phyloP scores from a whole-genome alignment of 2,113 vertebrate species.

The Sorex fumeus region DNA sequence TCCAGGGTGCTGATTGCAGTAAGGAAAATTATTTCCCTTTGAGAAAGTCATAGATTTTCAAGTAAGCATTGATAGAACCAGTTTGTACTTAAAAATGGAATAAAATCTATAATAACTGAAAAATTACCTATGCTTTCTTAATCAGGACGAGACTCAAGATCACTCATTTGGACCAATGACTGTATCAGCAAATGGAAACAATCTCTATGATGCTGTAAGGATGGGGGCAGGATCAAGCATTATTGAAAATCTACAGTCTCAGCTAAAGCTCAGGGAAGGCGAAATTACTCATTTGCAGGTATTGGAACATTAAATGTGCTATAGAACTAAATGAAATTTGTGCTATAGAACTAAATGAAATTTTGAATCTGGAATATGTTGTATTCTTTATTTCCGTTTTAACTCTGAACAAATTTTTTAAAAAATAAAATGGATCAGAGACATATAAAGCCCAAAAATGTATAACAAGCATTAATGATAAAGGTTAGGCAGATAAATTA shows the following conservation, averaged over 20 bases:
- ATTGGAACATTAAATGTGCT: conserved; percentile 63
- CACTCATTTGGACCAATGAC: conserved; percentile 92
- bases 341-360: conserved; percentile 25
- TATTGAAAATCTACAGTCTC: conserved; percentile 97
- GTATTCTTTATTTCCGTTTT: conserved; percentile 35
- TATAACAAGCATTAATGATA: background rate
- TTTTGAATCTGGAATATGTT: background rate
- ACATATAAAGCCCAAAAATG: background rate
- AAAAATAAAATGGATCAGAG: conserved; percentile 37
- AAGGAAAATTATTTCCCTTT: conserved; percentile 33
- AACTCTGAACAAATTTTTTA: conserved; percentile 27
- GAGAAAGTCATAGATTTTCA: conserved; percentile 52
- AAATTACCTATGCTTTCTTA: conserved; percentile 19
- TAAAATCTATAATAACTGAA: background rate
- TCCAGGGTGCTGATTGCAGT: background rate
- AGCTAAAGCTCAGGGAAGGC: conserved; percentile 97
- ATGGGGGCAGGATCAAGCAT: conserved; percentile 97
- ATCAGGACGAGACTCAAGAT: conserved; percentile 95
- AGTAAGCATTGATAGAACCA: conserved; percentile 9
- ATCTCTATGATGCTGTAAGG: conserved; percentile 95
- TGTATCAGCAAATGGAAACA: conserved; percentile 91
- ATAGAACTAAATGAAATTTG: conserved; percentile 16
- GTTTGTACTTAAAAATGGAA: conserved; percentile 31
- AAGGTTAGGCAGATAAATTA: background rate
- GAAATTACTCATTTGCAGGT: conserved; percentile 98